These are phyloP conservation scores for Eupithecia vulgata DNA, from an alignment of 2,888 invertebrate genomes.

Conservation along the genomic window DNA sequence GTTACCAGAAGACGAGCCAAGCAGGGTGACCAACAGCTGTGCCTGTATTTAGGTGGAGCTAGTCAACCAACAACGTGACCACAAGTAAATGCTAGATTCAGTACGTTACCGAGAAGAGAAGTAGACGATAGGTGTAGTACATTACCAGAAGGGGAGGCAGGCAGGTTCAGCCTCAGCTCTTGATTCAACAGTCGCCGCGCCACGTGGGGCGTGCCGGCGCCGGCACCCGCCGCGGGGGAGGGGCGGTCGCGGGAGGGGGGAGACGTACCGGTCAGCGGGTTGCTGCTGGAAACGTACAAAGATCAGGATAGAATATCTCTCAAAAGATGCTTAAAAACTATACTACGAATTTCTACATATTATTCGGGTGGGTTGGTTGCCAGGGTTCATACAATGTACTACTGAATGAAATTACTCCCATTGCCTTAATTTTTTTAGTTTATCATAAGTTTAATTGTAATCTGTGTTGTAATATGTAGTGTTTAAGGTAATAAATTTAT, in stretches of 20 bases:
- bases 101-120: neutral
- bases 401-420: too few relatives aligned
- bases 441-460: too few relatives aligned
- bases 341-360: neutral
- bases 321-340: neutral
- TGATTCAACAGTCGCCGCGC: constrained; percentile 54
- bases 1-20: too few relatives aligned
- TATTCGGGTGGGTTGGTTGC: too few relatives aligned
- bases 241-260: constrained; percentile 43
- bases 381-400: neutral
- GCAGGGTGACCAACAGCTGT: too few relatives aligned
- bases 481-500: too few relatives aligned
- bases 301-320: neutral
- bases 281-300: constrained; percentile 9
- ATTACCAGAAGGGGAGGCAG: constrained; percentile 50
- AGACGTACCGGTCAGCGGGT: constrained; percentile 39
- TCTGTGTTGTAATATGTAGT: too few relatives aligned
- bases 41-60: too few relatives aligned
- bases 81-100: too few relatives aligned
- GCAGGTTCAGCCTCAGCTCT: constrained; percentile 53
- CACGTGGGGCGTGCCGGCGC: constrained; percentile 30
- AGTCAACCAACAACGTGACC: too few relatives aligned
- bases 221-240: constrained; percentile 16
- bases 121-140: constrained; percentile 20
- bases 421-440: too few relatives aligned